phyloP scores from a whole-genome alignment of 2,888 invertebrate genomes.

The Scrobipalpa costella region DNA sequence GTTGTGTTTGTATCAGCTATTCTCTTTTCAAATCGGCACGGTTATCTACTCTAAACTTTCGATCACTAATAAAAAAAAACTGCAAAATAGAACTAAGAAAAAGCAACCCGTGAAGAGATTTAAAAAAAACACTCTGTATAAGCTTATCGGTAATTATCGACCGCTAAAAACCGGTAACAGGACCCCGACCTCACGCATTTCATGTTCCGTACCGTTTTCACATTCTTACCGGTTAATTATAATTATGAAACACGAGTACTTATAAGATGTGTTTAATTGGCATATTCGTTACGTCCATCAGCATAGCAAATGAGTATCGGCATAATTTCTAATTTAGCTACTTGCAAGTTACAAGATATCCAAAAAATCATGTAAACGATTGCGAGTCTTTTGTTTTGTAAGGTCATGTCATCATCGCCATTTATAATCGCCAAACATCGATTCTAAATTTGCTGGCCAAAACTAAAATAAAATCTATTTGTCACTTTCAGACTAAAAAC shows the following conservation, averaged over 20 bases:
- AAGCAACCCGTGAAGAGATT: too few species aligned
- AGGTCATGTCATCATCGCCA: not conserved
- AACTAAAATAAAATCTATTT: too few species aligned
- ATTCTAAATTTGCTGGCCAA: too few species aligned
- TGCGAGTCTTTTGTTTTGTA: not conserved
- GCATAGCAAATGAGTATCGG: not conserved
- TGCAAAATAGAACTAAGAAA: too few species aligned
- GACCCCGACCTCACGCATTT: conserved; percentile 17
- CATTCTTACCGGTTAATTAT: conserved; percentile 6
- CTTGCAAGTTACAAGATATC: not conserved
- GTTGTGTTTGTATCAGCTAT: too few species aligned
- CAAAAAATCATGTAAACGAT: not conserved
- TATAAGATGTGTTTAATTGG: conserved; percentile 1
- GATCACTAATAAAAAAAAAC: too few species aligned
- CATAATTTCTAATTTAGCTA: not conserved
- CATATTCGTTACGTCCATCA: not conserved
- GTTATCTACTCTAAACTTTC: too few species aligned
- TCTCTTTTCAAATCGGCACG: too few species aligned
- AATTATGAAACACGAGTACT: not conserved
- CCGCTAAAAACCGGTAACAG: conserved; percentile 17
- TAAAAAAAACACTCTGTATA: not conserved
- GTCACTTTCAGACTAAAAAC: too few species aligned
- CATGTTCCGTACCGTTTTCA: conserved; percentile 20
- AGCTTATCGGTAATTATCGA: conserved; percentile 5
- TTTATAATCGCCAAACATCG: not conserved